Conservation (phyloP, 2,797 vertebrate genomes). For the Cossypha caffra region DNA sequence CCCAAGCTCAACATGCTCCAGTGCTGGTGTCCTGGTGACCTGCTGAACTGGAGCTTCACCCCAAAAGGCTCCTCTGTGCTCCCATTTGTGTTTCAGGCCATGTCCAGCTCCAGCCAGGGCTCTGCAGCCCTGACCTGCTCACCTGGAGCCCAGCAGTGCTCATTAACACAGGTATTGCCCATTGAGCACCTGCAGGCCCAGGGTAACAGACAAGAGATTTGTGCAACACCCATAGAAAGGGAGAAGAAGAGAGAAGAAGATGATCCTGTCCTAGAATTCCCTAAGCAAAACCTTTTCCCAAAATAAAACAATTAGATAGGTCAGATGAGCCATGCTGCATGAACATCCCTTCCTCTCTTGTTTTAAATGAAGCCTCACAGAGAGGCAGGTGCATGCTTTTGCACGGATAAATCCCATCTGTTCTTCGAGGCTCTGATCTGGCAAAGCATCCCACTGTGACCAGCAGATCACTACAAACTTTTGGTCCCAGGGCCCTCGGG, state of each 20-base stretch:
- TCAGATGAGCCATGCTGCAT: not conserved
- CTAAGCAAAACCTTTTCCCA: not conserved
- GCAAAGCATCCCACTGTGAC: not conserved
- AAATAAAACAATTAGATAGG: not conserved
- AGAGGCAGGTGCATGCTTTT: not conserved
- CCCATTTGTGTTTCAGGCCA: not conserved
- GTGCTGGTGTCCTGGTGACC: not conserved
- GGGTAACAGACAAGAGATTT: not conserved
- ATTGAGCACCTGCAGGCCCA: not conserved
- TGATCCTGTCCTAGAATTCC: not conserved
- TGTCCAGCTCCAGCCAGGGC: not conserved
- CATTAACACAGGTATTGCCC: not conserved
- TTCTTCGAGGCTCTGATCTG: not conserved
- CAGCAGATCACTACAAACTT: not conserved
- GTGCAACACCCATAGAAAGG: accelerated
- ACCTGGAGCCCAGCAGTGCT: not conserved
- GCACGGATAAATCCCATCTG: not conserved
- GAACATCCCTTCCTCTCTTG: not conserved
- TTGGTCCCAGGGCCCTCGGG: not conserved
- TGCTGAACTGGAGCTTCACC: not conserved
- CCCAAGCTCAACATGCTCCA: not conserved
- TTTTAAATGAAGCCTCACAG: not conserved
- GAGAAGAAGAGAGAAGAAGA: not conserved
- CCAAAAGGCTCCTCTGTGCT: not conserved
- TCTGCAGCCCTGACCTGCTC: not conserved